Conservation (phyloP, 1,140 invertebrate genomes). For the Lepidurus packardi region DNA sequence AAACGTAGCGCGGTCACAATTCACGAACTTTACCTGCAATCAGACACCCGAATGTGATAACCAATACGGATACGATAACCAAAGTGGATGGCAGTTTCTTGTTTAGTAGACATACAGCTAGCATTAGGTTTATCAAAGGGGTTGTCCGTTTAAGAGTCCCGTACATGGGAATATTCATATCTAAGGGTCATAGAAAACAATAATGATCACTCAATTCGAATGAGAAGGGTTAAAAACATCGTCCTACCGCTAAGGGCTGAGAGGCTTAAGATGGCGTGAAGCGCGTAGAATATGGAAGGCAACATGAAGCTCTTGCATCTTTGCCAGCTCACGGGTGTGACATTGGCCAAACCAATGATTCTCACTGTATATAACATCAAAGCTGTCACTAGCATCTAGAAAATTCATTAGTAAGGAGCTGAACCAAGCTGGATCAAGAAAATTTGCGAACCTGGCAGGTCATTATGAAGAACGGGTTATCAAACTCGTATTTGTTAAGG, state of each 20-base stretch:
- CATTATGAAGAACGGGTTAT: slow-evolving; percentile 49
- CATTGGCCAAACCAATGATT: slow-evolving; percentile 21
- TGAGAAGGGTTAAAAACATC: not conserved
- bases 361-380: not conserved
- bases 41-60: slow-evolving; percentile 48
- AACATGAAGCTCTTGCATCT: slow-evolving; percentile 44
- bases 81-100: slow-evolving; percentile 43
- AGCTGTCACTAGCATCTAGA: not conserved
- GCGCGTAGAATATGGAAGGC: slow-evolving; percentile 48
- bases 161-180: slow-evolving; percentile 54
- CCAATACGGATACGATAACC: slow-evolving; percentile 43
- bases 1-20: not conserved
- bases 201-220: not conserved
- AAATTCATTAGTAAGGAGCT: slow-evolving; percentile 29
- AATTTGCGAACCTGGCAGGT: slow-evolving; percentile 40
- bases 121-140: slow-evolving; percentile 48
- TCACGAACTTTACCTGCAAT: slow-evolving; percentile 45
- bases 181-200: slow-evolving; percentile 32
- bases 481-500: slow-evolving; percentile 46
- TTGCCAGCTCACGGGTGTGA: slow-evolving; percentile 44
- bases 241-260: slow-evolving; percentile 43
- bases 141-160: slow-evolving; percentile 51
- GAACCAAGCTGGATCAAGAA: slow-evolving; percentile 33
- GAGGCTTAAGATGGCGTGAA: slow-evolving; percentile 48
- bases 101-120: slow-evolving; percentile 45